Evolutionary conservation across 1,140 invertebrate species (phyloP), one percentile per base, ranked within the genome.

Genomic region (Drosophila willistoni): DNA sequence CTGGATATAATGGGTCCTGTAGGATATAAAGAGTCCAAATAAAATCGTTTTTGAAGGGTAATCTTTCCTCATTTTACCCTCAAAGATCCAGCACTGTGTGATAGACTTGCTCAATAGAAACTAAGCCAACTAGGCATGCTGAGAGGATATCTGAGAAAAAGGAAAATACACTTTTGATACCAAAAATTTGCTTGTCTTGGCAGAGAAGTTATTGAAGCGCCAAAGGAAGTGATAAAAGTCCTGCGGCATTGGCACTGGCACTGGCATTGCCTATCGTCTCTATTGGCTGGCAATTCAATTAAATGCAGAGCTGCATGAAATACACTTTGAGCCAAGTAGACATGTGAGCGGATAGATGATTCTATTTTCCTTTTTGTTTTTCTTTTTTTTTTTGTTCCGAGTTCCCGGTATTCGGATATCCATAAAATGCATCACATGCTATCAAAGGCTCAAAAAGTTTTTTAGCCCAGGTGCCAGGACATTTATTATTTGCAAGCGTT

Each of bases 261-360:
- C 17, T 47, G 59, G 57, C 67, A 67, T 51, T 60, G 71, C 72
- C 63, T 77, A 64, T 64, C 36, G 36, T 39, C 36, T 12, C 36
- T 36, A 10, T 51, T 51, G 44, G 44, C 6, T 51, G 17, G 81
- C 81, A 75, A 86, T 85, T 86, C 82, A 86, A 86, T 86, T 86
- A 86, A 86, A 86, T 77, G 82, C 82, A 86, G 78, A 86, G 82
- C 82, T 81, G 71, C 82, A 86, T 86, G 82, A 86, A 86, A 86
- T 79, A 79, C 83, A 81, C 69, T 86, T 73, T 81, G 71, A 55
- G 65, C 55, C 10, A 61, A 44, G 56, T 59, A 72, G 54, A 57
- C 14, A 55, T 59, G 59, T 25, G 66, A 13, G 41, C 36, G 5
- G 41, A 34, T 17, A 12, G 34, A 60, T 19, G 36, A 22, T 39